phyloP scores from a whole-genome alignment of 2,113 vertebrate species.

The Rhabdornis inornatus region DNA sequence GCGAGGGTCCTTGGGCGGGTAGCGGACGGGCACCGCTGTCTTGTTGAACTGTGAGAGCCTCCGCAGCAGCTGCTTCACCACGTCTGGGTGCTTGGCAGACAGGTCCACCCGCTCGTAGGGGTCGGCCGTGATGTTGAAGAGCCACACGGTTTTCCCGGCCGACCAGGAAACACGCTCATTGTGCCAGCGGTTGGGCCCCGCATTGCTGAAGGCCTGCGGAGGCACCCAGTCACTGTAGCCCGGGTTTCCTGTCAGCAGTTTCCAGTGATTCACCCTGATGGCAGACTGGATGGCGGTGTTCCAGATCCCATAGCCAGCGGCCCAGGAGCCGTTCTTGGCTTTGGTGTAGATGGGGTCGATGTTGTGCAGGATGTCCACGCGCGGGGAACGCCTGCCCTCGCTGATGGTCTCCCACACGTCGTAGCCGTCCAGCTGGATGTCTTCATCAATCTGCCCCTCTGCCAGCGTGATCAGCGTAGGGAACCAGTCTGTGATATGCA shows the following conservation, averaged over 20 bases:
- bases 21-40: conserved; percentile 90
- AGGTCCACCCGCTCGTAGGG: conserved; percentile 93
- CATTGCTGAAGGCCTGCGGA: conserved; percentile 89
- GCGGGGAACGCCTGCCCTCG: conserved; percentile 89
- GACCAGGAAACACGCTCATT: conserved; percentile 85
- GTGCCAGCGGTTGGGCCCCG: conserved; percentile 86
- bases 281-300: conserved; percentile 94
- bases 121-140: conserved; percentile 95
- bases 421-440: conserved; percentile 88
- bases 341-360: conserved; percentile 93
- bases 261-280: conserved; percentile 92
- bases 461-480: conserved; percentile 91
- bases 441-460: conserved; percentile 87
- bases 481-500: conserved; percentile 98
- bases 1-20: conserved; percentile 90
- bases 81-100: conserved; percentile 81
- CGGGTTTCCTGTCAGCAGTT: conserved; percentile 91
- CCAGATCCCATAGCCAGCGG: conserved; percentile 92
- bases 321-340: conserved; percentile 92
- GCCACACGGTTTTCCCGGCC: conserved; percentile 91
- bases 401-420: conserved; percentile 97
- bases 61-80: conserved; percentile 87
- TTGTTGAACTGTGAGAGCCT: conserved; percentile 88
- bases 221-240: conserved; percentile 97
- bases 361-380: conserved; percentile 94